Evolutionary conservation across 2,888 invertebrate genomes (phyloP), one percentile per base, ranked within the genome.

Genomic region (Leuctra nigra): DNA sequence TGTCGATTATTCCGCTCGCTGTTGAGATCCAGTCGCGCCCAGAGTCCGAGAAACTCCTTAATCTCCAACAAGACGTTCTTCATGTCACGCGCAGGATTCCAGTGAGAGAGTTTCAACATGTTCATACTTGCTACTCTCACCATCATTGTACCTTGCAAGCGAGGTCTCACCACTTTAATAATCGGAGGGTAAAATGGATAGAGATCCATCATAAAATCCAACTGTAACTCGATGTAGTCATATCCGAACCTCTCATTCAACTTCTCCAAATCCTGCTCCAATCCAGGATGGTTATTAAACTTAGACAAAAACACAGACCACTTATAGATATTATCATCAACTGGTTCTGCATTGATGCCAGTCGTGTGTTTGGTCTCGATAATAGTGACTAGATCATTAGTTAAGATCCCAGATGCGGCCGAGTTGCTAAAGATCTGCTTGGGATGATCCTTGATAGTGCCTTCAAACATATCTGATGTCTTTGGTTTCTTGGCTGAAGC

Each of bases 121-220:
- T 71, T 69, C 66, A 70, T 59, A 36, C 55, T 60, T 7, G 61
- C 56, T 7, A 63, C 62, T n/a, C 58, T 54, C 20, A 61, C 47
- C 61, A 63, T 61, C 59, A 62, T 61, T 11, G 62, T 57, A 47
- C 68, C 69, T 64, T 68, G 65, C 29, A 70, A 63, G 39, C 70
- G 64, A 14, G 71, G 71, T 18, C 70, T 63, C 22, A 72, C 63
- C 1, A 72, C 67, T 59, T 68, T 68, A 7, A 71, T 66, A 2
- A 68, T 58, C 1, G 71, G 71, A 39, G 71, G 71, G 61, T 70
- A 71, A 61, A 70, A 71, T n/a, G 71, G 71, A 60, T 70, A 70
- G 18, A 70, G 61, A 62, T 70, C 70, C 61, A 70, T 69, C 18
- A 68, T 66, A 63, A 72, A 72, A 44, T 68, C 68, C 63, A 72